Percentiles rank a stretch among this genome's conserved stretches.
Evolutionary conservation across 2,888 invertebrate genomes (phyloP).

Genomic region (Lasioglossum calceatum): DNA sequence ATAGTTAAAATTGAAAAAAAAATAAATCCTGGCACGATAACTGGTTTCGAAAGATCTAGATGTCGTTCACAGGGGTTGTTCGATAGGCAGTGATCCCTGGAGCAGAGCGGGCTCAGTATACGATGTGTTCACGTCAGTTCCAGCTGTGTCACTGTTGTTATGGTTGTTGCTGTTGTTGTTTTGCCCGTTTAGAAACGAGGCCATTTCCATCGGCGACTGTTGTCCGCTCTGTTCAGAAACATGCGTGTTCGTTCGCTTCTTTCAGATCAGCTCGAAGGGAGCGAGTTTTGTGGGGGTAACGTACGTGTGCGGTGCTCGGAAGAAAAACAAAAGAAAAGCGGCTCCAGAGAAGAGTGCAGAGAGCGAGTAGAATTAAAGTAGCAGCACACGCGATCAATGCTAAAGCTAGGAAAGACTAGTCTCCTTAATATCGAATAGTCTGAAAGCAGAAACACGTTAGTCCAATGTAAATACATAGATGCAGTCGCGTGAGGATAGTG

Average conservation of each 20-base stretch:
- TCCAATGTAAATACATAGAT: constrained; percentile 57
- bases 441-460: constrained; percentile 65
- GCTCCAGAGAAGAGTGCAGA: constrained; percentile 69
- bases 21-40: constrained; percentile 13
- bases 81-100: constrained; percentile 76
- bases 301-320: constrained; percentile 79
- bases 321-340: constrained; percentile 73
- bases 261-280: constrained; percentile 79
- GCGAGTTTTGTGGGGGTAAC: constrained; percentile 80
- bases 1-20: neutral
- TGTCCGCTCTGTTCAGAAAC: constrained; percentile 84
- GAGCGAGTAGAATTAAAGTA: constrained; percentile 70
- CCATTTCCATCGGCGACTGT: constrained; percentile 84
- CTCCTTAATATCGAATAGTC: constrained; percentile 67
- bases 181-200: constrained; percentile 83
- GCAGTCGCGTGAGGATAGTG: constrained; percentile 47
- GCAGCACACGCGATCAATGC: constrained; percentile 68
- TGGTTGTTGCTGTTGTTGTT: constrained; percentile 83
- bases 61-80: constrained; percentile 76
- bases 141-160: constrained; percentile 76
- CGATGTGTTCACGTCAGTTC: constrained; percentile 70
- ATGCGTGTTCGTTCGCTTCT: constrained; percentile 84
- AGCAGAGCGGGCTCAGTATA: constrained; percentile 72
- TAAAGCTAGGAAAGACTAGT: constrained; percentile 71
- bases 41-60: constrained; percentile 2